Base-by-base conservation (phyloP, 2,888 invertebrate species). In the Apodemia duryi region DNA sequence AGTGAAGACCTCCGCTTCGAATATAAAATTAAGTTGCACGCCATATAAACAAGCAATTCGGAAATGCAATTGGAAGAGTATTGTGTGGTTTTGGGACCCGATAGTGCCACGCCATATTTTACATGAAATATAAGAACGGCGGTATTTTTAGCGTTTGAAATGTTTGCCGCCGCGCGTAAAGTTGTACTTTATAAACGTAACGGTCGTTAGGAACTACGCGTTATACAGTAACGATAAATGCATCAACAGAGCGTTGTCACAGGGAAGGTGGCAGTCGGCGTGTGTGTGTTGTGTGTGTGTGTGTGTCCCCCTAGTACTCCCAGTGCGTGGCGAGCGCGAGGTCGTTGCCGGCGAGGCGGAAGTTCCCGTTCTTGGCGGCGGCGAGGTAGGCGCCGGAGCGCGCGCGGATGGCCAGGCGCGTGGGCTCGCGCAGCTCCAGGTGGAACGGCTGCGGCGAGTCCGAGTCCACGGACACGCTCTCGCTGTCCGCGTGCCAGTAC, bases 401-500 rank as follows among this genome's bases (percentile, higher is more conserved):
- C 66, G 95, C 94, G 89, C 96, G 97, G 90, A 99, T 97, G 91
- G 97, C 96, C 80, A 99, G 95, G 77, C 97, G 94, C 71, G 98
- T 98, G 43, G 98, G 98, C 86, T 98, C 98, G 74, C 97, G 95
- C 77, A 99, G 93, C 92, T 98, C 98, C 78, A 99, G 93, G 83
- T 96, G 96, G 93, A 98, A 98, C 64, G 97, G 96, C 62, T 95
- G 93, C 28, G 97, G 95, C 29, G 93, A 84, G 77, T 97, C 97
- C 38, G 96, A 94, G 86, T 98, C 98, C 68, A 97, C 97, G 49
- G 95, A 94, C 66, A 98, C 95, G 65, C 95, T 94, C 85, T 98
- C 98, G 75, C 96, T 95, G 82, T 97, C 96, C 65, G 97, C 95
- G 84, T 97, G 96, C 98, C 98, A 98, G 91, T 98, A 99, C 84